phyloP scores from a whole-genome alignment of 2,797 vertebrate species.

The Pipistrellus pipistrellus region DNA sequence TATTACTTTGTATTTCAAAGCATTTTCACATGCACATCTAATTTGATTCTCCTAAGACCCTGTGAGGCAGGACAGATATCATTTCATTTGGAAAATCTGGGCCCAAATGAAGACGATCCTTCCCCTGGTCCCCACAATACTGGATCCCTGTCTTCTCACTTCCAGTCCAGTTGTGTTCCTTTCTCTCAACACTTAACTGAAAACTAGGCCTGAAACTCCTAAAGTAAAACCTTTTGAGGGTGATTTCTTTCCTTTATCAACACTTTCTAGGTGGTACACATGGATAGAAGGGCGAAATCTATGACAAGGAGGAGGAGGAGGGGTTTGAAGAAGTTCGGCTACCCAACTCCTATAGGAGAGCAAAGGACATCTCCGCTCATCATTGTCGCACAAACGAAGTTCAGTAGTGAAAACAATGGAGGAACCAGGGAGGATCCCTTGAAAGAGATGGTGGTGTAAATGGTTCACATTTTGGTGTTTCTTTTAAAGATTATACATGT shows the following conservation, averaged over 20 bases:
- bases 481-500: background rate
- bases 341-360: background rate
- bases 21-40: background rate
- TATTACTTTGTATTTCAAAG: background rate
- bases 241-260: background rate
- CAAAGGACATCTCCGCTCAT: accelerated
- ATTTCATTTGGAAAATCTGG: background rate
- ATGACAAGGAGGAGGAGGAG: background rate
- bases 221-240: background rate
- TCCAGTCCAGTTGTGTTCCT: background rate
- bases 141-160: background rate
- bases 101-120: background rate
- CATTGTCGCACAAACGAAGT: background rate
- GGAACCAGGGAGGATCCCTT: background rate
- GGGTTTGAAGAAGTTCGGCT: background rate
- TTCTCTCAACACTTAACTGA: background rate
- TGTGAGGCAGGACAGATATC: background rate
- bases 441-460: background rate
- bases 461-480: background rate
- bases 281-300: background rate
- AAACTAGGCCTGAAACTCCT: background rate
- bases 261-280: background rate
- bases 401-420: background rate
- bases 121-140: background rate
- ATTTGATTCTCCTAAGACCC: background rate